These are phyloP conservation scores for Recurvirostra avosetta DNA, from an alignment of 2,113 vertebrate species.

Conservation along the genomic window DNA sequence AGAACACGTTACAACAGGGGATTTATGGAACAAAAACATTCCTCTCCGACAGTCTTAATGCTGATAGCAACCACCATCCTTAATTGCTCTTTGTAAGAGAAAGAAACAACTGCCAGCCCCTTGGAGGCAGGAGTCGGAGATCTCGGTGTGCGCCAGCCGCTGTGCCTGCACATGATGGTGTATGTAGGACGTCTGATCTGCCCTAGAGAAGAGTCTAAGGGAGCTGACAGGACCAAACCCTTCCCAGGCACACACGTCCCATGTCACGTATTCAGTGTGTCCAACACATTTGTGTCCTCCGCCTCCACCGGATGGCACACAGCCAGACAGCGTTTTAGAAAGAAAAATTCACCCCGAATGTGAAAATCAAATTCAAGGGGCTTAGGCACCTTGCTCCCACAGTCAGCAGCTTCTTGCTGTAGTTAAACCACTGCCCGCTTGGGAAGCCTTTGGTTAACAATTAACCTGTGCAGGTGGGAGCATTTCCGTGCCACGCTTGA, in stretches of 20 bases:
- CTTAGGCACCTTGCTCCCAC: not conserved
- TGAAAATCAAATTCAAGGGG: not conserved
- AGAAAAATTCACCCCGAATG: fast-evolving
- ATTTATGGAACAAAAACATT: not conserved
- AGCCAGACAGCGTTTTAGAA: not conserved
- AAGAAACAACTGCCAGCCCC: not conserved
- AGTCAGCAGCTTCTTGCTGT: not conserved
- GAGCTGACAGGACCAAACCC: not conserved
- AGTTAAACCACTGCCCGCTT: not conserved
- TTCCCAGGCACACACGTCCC: not conserved
- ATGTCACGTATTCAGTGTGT: fast-evolving
- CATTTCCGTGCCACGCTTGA: not conserved
- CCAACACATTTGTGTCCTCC: not conserved
- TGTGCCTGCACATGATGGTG: no score
- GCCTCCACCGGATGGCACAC: not conserved
- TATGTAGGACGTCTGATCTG: not conserved
- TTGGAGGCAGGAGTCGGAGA: not conserved
- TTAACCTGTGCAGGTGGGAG: not conserved
- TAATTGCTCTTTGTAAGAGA: not conserved
- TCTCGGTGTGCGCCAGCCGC: not conserved
- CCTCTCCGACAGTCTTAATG: not conserved
- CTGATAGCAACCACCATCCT: not conserved
- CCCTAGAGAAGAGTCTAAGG: not conserved
- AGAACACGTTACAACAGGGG: not conserved
- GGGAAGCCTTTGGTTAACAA: not conserved